A percentile compares a stretch with the other conserved stretches of the same genome.
Evolutionary conservation across 2,113 vertebrate species (phyloP).

Genomic region (Sprattus sprattus): DNA sequence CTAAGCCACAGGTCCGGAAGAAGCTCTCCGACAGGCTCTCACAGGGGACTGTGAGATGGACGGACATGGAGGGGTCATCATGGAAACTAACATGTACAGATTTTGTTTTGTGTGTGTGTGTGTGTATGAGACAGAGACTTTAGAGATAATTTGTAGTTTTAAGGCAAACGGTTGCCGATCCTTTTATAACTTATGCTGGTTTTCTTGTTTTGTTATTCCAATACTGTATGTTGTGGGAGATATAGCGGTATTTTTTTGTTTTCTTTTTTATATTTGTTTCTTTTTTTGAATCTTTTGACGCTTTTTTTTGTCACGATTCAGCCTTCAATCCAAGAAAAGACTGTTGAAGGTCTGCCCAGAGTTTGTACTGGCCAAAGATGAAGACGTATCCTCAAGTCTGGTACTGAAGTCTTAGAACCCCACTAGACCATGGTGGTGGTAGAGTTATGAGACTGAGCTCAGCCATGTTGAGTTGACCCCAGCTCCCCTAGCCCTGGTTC

Average conservation of each 20-base stretch:
- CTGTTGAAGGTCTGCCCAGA: conserved; percentile 39
- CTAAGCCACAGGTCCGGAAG: conserved; percentile 18
- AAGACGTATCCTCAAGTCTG: neutral
- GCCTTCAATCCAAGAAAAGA: conserved; percentile 13
- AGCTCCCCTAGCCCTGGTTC: neutral
- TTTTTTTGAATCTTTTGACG: neutral
- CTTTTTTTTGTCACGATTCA: neutral
- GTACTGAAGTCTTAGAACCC: neutral
- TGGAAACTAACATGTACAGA: neutral
- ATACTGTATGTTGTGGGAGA: neutral
- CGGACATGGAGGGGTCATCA: neutral
- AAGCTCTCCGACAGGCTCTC: neutral
- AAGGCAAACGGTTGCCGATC: conserved; percentile 28
- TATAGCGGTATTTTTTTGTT: neutral
- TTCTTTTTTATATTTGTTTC: neutral
- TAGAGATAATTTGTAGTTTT: conserved; percentile 26
- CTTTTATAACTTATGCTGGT: conserved; percentile 17
- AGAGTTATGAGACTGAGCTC: neutral
- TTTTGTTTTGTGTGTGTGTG: neutral
- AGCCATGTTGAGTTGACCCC: neutral
- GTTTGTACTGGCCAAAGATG: conserved; percentile 30
- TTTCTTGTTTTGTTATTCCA: conserved; percentile 2
- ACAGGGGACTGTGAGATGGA: neutral
- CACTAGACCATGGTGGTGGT: neutral
- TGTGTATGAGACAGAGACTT: conserved; percentile 1